phyloP scores from a whole-genome alignment of 2,113 vertebrate genomes.

The Brachyhypopomus occidentalis region DNA sequence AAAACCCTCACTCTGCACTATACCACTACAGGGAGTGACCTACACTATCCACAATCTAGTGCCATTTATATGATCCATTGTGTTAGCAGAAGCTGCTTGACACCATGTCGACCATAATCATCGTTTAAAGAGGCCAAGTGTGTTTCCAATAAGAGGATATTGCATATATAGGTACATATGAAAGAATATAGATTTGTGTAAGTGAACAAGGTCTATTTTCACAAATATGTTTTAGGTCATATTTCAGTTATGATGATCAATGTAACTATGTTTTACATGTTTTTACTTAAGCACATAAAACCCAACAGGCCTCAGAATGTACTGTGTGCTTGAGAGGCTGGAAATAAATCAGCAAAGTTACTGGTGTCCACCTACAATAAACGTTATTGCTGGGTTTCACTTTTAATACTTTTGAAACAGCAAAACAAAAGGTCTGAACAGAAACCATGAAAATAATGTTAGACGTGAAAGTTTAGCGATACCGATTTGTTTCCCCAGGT shows the following conservation, averaged over 20 bases:
- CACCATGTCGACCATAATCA: slow-evolving; percentile 68
- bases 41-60: neutral
- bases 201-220: too few relatives aligned
- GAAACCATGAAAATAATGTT: neutral
- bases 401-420: slow-evolving; percentile 7
- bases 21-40: too few relatives aligned
- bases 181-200: too few relatives aligned
- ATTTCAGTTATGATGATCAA: neutral
- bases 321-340: neutral
- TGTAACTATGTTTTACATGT: neutral
- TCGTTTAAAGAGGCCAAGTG: slow-evolving; percentile 31
- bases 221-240: too few relatives aligned
- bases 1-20: too few relatives aligned
- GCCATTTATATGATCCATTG: slow-evolving; percentile 54
- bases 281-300: neutral
- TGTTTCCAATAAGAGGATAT: slow-evolving; percentile 53
- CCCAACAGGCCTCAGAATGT: neutral
- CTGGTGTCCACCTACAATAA: neutral
- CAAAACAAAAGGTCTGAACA: neutral
- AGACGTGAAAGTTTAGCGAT: neutral
- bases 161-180: too few relatives aligned
- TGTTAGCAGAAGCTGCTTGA: slow-evolving; percentile 57
- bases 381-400: neutral
- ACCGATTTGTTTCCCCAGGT: neutral
- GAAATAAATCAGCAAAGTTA: neutral